Base-by-base conservation (phyloP, 1,140 invertebrate species). In the Trichomalopsis sarcophagae region DNA sequence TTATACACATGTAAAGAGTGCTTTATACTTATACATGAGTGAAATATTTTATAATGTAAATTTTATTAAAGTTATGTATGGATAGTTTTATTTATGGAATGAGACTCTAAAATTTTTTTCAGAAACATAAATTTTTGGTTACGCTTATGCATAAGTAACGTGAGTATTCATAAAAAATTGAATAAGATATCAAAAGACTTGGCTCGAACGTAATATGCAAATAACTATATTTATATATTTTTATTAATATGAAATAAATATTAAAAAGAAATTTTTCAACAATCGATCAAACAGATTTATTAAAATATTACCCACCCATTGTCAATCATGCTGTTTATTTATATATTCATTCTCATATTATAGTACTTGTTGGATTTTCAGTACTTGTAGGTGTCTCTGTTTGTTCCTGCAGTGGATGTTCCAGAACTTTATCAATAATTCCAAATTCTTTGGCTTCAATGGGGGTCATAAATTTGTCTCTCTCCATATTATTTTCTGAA, bases 401-500 rank as follows among this genome's bases (percentile, higher is more conserved):
- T 86, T 87, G 91, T 55, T 93, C 93, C 88, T 94, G 94, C 50
- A 94, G 93, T 11, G 96, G 95, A 90, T 96, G 95, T 73, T 95
- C 95, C 76, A 99, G 94, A 69, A 99, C 96, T 92, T 97, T 96
- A 93, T 99, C 99, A 89, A 99, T 99, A n/a, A 99, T 92, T 75
- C 99, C 99, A 94, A 99, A 98, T 69, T 96, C 95, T 91, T 97
- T 97, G 3, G 99, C 99, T 94, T 99, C 98, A 1, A 93, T 91
- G 0, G 98, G 97, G 84, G 94, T 96, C 97, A 99, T 98, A 90
- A 99, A 99, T 89, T 97, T 97, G 92, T 99, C 99, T 84, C 99
- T 94, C 92, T 99, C 98, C 97, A 99, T 98, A 81, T 93, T 96
- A 47, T 89, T 89, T 91, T 98, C 97, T 93, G 40, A 21, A 89